Percentiles rank a stretch among this genome's conserved stretches.
Evolutionary conservation across 1,140 invertebrate genomes (phyloP).

Genomic region (Drosophila ficusphila): DNA sequence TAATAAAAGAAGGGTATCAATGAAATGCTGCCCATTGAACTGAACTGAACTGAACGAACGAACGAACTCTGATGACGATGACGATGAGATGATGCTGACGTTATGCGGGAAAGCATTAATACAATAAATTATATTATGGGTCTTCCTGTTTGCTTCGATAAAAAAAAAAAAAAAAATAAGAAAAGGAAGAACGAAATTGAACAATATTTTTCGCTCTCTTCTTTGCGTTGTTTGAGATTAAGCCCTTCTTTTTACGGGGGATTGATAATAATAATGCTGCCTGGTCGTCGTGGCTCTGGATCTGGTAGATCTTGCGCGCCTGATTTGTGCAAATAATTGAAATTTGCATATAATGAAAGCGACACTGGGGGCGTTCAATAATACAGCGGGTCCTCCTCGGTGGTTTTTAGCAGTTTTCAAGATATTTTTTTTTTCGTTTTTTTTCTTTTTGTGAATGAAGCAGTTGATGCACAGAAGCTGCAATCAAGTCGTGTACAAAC

Average conservation of each 20-base stretch:
- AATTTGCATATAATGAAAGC: conserved; percentile 82
- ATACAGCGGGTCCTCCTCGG: neutral
- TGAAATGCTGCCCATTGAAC: conserved; percentile 58
- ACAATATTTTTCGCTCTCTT: conserved; percentile 50
- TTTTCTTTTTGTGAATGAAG: conserved; percentile 25
- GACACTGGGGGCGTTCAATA: conserved; percentile 42
- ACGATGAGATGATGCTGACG: conserved; percentile 31
- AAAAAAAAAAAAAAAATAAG: conserved; percentile 36
- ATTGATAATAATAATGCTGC: conserved; percentile 79
- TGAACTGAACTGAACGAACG: too few species aligned
- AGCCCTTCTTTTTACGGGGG: conserved; percentile 27
- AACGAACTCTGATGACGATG: conserved; percentile 10
- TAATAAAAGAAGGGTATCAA: conserved; percentile 59
- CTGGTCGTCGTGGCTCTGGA: conserved; percentile 37
- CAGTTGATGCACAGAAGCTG: conserved; percentile 68
- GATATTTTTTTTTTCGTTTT: neutral
- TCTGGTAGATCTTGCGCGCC: conserved; percentile 64
- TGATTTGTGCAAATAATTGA: conserved; percentile 83
- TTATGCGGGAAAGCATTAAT: conserved; percentile 79
- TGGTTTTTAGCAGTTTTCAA: neutral
- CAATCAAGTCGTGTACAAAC: conserved; percentile 62
- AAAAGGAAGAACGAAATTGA: conserved; percentile 57
- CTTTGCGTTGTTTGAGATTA: conserved; percentile 3
- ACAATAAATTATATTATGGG: conserved; percentile 82
- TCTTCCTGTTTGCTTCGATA: conserved; percentile 79